Conservation (phyloP, 2,113 vertebrate species). For the Catagonus wagneri region DNA sequence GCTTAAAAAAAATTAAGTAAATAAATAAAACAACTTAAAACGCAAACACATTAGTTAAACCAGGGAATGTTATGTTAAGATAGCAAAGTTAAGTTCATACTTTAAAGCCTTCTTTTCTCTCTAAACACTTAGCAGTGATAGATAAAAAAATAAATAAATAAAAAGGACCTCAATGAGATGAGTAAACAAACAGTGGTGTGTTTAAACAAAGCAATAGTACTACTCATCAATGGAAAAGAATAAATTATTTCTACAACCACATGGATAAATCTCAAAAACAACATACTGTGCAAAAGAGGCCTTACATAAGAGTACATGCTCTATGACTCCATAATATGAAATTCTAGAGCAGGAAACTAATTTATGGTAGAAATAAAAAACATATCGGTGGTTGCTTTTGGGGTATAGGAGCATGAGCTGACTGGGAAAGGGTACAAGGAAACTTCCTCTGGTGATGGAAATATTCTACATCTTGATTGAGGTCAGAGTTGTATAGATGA, state of each 20-base stretch:
- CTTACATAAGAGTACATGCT: not conserved
- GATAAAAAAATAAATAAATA: not conserved
- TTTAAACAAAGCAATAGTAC: not conserved
- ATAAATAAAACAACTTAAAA: slow-evolving; percentile 26
- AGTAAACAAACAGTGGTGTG: not conserved
- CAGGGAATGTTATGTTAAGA: not conserved
- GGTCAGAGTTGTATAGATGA: not conserved
- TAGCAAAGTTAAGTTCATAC: not conserved
- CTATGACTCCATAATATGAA: not conserved
- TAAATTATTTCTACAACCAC: not conserved
- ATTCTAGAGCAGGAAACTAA: not conserved
- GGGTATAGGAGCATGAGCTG: not conserved
- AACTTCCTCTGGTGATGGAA: not conserved
- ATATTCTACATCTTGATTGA: not conserved
- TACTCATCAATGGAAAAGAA: not conserved
- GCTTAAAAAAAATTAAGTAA: too few species aligned
- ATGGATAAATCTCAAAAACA: slow-evolving; percentile 44
- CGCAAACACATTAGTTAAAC: not conserved
- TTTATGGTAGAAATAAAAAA: not conserved
- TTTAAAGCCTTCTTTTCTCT: slow-evolving; percentile 13
- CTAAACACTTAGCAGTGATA: not conserved
- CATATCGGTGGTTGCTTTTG: not conserved
- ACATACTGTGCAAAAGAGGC: not conserved
- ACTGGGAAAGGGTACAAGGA: not conserved
- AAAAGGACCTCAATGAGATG: not conserved